Percentiles rank a stretch among this genome's conserved stretches.
phyloP scores from a whole-genome alignment of 2,113 vertebrate species.

The Pseudorhombus dupliciocellatus region DNA sequence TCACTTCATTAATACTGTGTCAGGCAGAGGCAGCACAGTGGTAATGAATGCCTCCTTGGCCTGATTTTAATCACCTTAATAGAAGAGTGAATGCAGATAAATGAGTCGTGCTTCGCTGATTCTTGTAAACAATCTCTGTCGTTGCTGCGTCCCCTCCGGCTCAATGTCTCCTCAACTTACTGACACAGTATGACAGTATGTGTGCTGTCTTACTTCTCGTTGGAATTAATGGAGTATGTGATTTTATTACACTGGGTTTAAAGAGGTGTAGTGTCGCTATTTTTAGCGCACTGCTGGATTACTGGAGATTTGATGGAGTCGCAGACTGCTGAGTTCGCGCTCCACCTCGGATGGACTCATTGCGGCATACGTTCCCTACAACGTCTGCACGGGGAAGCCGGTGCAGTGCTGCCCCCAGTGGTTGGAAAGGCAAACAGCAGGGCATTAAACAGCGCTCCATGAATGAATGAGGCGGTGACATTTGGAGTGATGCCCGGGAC shows the following conservation, averaged over 20 bases:
- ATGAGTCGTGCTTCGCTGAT: conserved; percentile 42
- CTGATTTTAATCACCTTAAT: conserved; percentile 61
- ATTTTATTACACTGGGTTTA: conserved; percentile 60
- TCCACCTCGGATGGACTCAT: conserved; percentile 55
- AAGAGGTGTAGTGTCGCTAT: conserved; percentile 64
- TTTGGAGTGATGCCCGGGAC: conserved; percentile 73
- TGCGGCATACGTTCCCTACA: conserved; percentile 47
- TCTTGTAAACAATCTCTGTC: conserved; percentile 42
- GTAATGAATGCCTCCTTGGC: conserved; percentile 59
- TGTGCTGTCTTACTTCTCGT: conserved; percentile 20
- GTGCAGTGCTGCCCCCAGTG: conserved; percentile 68
- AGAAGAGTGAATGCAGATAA: conserved; percentile 54
- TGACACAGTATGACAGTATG: conserved; percentile 13
- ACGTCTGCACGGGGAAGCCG: conserved; percentile 34
- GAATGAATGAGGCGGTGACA: conserved; percentile 69
- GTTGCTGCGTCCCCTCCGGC: neutral
- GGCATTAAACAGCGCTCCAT: conserved; percentile 25
- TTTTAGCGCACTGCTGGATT: conserved; percentile 64
- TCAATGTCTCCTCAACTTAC: neutral
- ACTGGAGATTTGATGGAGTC: conserved; percentile 66
- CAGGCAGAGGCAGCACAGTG: conserved; percentile 56
- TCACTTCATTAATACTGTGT: conserved; percentile 67
- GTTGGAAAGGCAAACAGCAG: conserved; percentile 8
- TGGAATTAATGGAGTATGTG: conserved; percentile 52
- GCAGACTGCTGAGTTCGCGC: conserved; percentile 71